Evolutionary conservation across 2,113 vertebrate species (phyloP).

Genomic region (Pseudopodoces humilis): DNA sequence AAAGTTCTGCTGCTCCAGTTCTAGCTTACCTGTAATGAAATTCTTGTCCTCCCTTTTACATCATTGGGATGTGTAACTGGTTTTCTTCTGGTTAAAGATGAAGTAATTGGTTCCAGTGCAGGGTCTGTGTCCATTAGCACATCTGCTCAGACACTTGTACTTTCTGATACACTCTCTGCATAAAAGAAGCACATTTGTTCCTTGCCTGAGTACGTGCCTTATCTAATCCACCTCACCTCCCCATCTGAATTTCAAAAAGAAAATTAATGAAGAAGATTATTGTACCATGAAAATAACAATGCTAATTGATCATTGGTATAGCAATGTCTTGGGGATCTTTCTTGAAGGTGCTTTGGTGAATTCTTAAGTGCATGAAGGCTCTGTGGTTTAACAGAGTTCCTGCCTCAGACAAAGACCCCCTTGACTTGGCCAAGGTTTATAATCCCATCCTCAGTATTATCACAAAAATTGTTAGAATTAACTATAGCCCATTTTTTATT

Average conservation of each 20-base stretch:
- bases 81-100: not conserved
- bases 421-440: not conserved
- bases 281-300: not conserved
- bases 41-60: not conserved
- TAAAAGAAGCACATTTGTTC: not conserved
- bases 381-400: not conserved
- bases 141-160: not conserved
- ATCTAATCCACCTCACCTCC: not conserved
- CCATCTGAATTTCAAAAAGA: slow-evolving; percentile 3
- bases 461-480: not conserved
- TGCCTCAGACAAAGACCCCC: not conserved
- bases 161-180: rapidly evolving
- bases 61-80: not conserved
- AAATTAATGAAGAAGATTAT: not conserved
- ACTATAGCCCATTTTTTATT: not conserved
- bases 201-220: not conserved
- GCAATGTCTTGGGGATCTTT: not conserved
- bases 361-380: not conserved
- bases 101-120: not conserved
- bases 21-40: not conserved
- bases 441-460: not conserved
- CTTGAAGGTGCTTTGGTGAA: not conserved
- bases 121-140: not conserved
- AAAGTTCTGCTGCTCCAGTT: not conserved
- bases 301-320: not conserved